Evolutionary conservation across 2,113 vertebrate genomes (phyloP), one percentile per base, ranked within the genome.

Genomic region (Balaenoptera acutorostrata): DNA sequence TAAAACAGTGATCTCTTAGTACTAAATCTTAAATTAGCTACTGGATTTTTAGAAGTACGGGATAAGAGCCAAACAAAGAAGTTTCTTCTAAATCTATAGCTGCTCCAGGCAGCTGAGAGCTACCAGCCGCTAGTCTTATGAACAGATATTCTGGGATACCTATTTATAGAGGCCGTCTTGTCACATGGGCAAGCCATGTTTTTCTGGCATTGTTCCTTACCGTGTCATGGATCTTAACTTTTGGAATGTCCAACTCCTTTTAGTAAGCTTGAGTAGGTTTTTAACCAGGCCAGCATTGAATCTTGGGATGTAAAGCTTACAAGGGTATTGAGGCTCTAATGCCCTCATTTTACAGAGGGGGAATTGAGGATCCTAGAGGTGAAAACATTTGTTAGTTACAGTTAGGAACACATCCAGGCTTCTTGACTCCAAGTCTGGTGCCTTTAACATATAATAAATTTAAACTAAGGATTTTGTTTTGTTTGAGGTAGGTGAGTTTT

Each of bases 131-230:
- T 80, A 55, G 91, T 97, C 81, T 64, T 83, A 75, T 85, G 93
- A 94, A 77, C 21, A 92, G 91, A 94, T 97, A 96, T 94, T 97
- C 92, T 98, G 49, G 64, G 91, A 90, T 95, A 90, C 66, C 95
- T 97, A 88, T 96, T 96, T 97, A 94, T 96, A 96, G 86, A 31
- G 25, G 68, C 69, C 17, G 57, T 52, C 75, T 71, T 69, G 8
- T 88, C 91, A 94, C 44, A 11, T 95, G 95, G 91, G 49, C 33
- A 68, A 59, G 88, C 41, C 81, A 44, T 6, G 13, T 80, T 93
- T 82, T 91, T 88, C 93, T 75, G 59, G 55, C 39, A 20, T 74
- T 86, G 59, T 81, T 81, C 36, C 68, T 92, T 80, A 84, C 23
- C 17, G 6, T 93, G 86, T 83, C 64, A 84, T 5, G 17, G 74